Evolutionary conservation across 35 echinoderm and acorn worm genomes (phyloP), one percentile per base, ranked within the genome.

Genomic region (Apostichopus japonicus): DNA sequence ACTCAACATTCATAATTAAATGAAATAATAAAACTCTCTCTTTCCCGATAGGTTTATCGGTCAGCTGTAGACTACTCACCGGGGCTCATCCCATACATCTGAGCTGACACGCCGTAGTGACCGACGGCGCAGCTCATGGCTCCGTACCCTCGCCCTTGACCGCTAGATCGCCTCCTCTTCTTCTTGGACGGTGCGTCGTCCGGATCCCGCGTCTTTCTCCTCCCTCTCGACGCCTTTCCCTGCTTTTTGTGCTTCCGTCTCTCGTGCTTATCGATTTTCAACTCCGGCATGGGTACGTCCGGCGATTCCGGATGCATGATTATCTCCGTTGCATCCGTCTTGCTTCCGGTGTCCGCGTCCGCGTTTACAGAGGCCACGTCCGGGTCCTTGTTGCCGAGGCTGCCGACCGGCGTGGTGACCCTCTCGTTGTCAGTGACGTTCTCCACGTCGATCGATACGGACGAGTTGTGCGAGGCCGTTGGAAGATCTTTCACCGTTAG

Each of bases 231-330:
- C 5, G 22, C 90, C 58, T 79, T 77, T 55, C 65, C 76, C 21
- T 93, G 94, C 70, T 87, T 93, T 44, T 94, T 90, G 77, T 97
- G 96, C 79, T 97, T 97, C 79, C 91, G 91, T 86, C 94, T 93
- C 54, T 94, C 90, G 27, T 72, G 72, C 13, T 92, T 90, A 59
- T 84, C 94, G 8, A 94, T 4, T 44, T 92, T 73, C 56, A 84
- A 17, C 57, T 89, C 67, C 17, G 86, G 61, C 86, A 89, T 25
- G 8, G 52, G 61, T 27, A 53, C 79, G 14, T 83, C 75, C 54
- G 59, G 79, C 15, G 44, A 84, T 23, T 72, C 80, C 4, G 80
- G 24, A 22, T 54, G 79, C 53, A 24, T 55, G 23, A 72, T 61
- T 55, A 67, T 83, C 79, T 72, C 80, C 5, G 58, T 92, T 19